phyloP scores from a whole-genome alignment of 1,140 invertebrate genomes.

The Meloidogyne hapla region DNA sequence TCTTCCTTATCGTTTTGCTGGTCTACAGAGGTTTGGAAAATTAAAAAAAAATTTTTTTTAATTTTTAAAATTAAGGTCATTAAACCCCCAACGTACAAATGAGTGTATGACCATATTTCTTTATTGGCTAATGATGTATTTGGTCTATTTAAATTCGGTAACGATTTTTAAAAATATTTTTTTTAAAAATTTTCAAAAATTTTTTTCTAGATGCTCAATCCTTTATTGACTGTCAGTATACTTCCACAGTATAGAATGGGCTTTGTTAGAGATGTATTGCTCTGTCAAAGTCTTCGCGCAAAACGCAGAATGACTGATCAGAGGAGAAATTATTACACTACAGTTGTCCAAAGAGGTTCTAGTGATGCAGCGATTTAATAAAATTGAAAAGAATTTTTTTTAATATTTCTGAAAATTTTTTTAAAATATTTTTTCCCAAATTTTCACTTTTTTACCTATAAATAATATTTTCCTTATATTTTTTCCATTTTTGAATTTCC shows the following conservation, averaged over 20 bases:
- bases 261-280: conserved; percentile 12
- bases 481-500: no score
- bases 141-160: conserved; percentile 51
- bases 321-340: neutral
- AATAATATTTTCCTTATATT: no score
- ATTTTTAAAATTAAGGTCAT: conserved; percentile 10
- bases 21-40: conserved; percentile 31
- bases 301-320: neutral
- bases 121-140: conserved; percentile 55
- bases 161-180: no score
- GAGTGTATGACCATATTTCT: conserved; percentile 49
- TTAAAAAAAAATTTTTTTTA: neutral
- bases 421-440: no score
- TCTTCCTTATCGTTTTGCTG: conserved; percentile 47
- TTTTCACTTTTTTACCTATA: no score
- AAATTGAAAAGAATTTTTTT: no score
- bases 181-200: neutral
- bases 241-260: conserved; percentile 47
- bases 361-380: no score
- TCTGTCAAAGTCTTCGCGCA: neutral
- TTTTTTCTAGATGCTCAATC: conserved; percentile 43
- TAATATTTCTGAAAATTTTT: no score
- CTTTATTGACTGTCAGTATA: conserved; percentile 48
- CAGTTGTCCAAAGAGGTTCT: neutral
- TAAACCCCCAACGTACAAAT: conserved; percentile 40